Base-by-base conservation (phyloP, 2,113 vertebrate species). In the Rhinolophus sinicus region DNA sequence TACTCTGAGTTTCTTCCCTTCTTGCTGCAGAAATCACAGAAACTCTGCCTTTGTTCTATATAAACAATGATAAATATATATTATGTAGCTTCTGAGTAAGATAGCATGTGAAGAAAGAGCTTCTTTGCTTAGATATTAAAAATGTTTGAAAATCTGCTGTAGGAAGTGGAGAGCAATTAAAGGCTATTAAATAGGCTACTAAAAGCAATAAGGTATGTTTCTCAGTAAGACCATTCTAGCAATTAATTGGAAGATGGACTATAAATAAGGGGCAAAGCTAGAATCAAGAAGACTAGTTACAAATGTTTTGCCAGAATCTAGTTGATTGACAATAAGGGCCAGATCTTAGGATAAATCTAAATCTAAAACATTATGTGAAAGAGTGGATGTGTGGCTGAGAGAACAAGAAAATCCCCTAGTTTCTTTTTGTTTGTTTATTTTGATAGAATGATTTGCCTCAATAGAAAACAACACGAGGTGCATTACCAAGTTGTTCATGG, bases 91-190 rank as follows among this genome's bases (percentile, higher is more conserved):
- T 80, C 81, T 95, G 19, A 64, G 3, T 65, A 88, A 84, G 11
- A 84, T n/a, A 80, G 88, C 47, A 88, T 69, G 81, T 94, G 44
- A 75, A 93, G n/a, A 75, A 93, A 94, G 6, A 14, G 1, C n/a
- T 85, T 70, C 18, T 69, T 78, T 77, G 40, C 26, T 87, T 82
- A 62, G 12, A 78, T 47, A n/a, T 90, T 85, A 38, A n/a, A 60
- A 95, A 52, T 91, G 30, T 67, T 75, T 92, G 47, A 70, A 97
- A 50, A 52, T 33, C 35, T 60, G 9, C 50, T 78, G 26, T 62
- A 38, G 81, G 21, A 22, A 72, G 19, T 78, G 13, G 21, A 89
- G 26, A 87, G 12, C 24, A 89, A 92, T 35, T 13, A 7, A 89
- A 76, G n/a, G 54, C 13, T 85, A 30, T 50, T 83, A 67, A 92